Percentiles rank a stretch among this genome's conserved stretches.
These are phyloP conservation scores for Samia ricini DNA, from an alignment of 1,140 invertebrate genomes.

Conservation along the genomic window DNA sequence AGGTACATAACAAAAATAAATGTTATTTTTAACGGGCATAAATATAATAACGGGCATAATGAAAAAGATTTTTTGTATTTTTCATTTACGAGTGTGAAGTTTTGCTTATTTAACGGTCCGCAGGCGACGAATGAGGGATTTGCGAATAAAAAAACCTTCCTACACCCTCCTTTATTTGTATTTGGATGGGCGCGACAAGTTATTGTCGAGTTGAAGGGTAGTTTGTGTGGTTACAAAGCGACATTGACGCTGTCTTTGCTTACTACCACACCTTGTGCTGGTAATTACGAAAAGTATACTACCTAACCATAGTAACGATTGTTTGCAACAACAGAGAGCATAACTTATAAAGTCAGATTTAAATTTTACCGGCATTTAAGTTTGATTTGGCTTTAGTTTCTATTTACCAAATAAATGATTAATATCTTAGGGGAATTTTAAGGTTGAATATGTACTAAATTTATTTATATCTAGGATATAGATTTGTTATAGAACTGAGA, in stretches of 20 bases:
- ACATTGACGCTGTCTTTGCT: background rate
- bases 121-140: conserved; percentile 57
- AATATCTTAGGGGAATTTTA: no score
- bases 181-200: conserved; percentile 61
- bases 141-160: conserved; percentile 52
- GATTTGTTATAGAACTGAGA: no score
- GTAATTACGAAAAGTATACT: background rate
- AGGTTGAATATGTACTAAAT: no score
- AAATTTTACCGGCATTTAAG: no score
- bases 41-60: background rate
- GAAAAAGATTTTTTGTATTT: background rate
- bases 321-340: no score
- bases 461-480: no score
- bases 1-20: no score
- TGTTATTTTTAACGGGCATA: background rate
- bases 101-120: background rate
- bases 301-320: no score
- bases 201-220: conserved; percentile 39
- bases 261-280: background rate
- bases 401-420: no score
- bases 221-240: background rate
- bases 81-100: background rate
- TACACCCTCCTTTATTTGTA: conserved; percentile 55
- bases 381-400: no score
- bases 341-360: no score